A percentile compares a stretch with the other conserved stretches of the same genome.
Conservation (phyloP, 2,797 vertebrate species). For the Melanotaenia maccullochi region DNA sequence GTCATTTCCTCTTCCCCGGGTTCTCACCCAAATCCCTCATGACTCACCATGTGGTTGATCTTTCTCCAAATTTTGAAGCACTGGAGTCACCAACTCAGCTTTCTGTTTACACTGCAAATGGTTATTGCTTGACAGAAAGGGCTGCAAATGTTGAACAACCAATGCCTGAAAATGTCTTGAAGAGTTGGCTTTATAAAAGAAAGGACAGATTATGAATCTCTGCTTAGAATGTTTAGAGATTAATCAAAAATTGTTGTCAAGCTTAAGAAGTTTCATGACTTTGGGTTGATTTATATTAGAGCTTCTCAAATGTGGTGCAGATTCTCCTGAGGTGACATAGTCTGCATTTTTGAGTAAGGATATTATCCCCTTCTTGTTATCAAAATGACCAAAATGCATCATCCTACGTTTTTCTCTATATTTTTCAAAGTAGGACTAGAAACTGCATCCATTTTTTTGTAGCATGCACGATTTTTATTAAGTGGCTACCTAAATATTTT, state of each 20-base stretch:
- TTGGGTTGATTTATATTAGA: background rate
- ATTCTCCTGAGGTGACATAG: background rate
- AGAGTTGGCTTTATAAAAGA: background rate
- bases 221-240: background rate
- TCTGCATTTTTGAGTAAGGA: background rate
- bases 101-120: slow-evolving; percentile 56
- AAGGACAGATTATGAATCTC: background rate
- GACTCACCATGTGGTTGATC: slow-evolving; percentile 48
- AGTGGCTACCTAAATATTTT: too few relatives aligned
- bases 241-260: background rate
- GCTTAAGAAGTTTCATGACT: background rate
- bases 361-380: slow-evolving; percentile 3
- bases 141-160: slow-evolving; percentile 21
- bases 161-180: background rate
- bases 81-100: slow-evolving; percentile 53
- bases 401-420: too few relatives aligned
- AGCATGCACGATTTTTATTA: too few relatives aligned
- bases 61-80: slow-evolving; percentile 54
- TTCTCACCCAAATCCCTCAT: slow-evolving; percentile 27
- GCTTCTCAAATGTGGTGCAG: background rate
- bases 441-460: background rate
- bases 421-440: background rate
- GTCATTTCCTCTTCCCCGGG: slow-evolving; percentile 40
- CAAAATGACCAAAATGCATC: background rate
- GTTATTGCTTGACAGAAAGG: slow-evolving; percentile 36